Base-by-base conservation (phyloP, 2,888 invertebrate species). In the Psococerastis gibbosa region DNA sequence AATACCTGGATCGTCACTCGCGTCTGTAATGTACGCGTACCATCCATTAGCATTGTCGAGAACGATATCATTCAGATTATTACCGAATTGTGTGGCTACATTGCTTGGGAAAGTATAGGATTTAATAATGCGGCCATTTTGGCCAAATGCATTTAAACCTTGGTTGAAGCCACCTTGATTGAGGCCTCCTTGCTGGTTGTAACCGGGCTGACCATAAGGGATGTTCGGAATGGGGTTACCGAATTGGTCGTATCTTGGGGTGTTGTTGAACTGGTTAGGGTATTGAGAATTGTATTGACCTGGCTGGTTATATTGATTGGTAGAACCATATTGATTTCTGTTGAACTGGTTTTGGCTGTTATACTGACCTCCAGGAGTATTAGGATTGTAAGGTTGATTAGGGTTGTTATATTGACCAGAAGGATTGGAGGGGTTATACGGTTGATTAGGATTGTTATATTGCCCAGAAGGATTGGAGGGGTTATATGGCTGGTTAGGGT, bases 21-120 rank as follows among this genome's bases (percentile, higher is more conserved):
- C 75, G 58, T 80, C 81, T 1, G 76, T 75, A 31, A 81, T 79
- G 54, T 79, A 81, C 1, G 78, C 79, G 55, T 68, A 73, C 22
- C 68, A 69, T 17, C 68, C 67, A 52, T 75, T 75, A 45, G 74
- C 72, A 54, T 74, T 70, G 54, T 80, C 80, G 18, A 82, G 62
- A 1, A 79, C 81, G 38, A 82, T 65, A 55, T 81, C 81, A 55
- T 78, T 78, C 38, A 82, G 59, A 51, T 74, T 73, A 32, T 72
- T 73, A 1, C 66, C 67, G 32, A 68, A 67, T 1, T 62, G 60
- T 17, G 68, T 65, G 1, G 73, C 71, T 6, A 76, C 69, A 18
- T 70, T 65, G 5, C 65, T 54, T 0, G 79, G 73, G 52, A 82
- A 74, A 9, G 64, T 64, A 52, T 73, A 73, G n/a, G 67, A 68